These are phyloP conservation scores for Lagodon rhomboides DNA, from an alignment of 2,797 vertebrate genomes.

Conservation along the genomic window DNA sequence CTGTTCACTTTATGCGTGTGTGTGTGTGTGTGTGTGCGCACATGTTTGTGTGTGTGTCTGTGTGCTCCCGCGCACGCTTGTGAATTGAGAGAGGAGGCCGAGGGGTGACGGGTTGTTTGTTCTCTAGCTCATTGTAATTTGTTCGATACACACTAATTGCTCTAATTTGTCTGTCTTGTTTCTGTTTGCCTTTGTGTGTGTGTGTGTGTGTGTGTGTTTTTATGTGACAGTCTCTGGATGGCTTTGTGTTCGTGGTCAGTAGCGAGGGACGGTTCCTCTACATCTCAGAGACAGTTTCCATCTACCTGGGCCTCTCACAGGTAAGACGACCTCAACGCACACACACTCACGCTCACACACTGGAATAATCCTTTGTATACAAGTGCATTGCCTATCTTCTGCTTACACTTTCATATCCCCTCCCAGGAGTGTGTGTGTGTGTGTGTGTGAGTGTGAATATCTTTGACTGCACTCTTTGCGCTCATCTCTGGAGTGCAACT, in stretches of 20 bases:
- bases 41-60: conserved; percentile 8
- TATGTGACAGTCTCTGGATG: conserved; percentile 89
- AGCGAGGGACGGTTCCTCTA: conserved; percentile 94
- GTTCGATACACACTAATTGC: conserved; percentile 84
- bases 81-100: conserved; percentile 71
- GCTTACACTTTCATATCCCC: conserved; percentile 60
- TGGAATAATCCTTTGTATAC: conserved; percentile 62
- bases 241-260: conserved; percentile 94
- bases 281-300: conserved; percentile 95
- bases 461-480: conserved; percentile 69
- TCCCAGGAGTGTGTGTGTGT: conserved; percentile 56
- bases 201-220: conserved; percentile 45
- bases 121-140: conserved; percentile 83
- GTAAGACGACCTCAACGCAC: conserved; percentile 78
- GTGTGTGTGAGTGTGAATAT: conserved; percentile 69
- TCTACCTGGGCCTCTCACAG: conserved; percentile 95
- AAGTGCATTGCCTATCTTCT: conserved; percentile 59
- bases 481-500: conserved; percentile 77
- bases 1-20: conserved; percentile 45
- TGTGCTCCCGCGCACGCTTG: conserved; percentile 26
- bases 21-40: neutral
- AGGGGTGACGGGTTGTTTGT: conserved; percentile 80
- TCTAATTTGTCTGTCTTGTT: conserved; percentile 85
- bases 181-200: conserved; percentile 74
- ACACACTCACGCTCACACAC: conserved; percentile 26